Evolutionary conservation across 1,140 invertebrate species (phyloP).

Genomic region (Mycetomoellerius zeteki): DNA sequence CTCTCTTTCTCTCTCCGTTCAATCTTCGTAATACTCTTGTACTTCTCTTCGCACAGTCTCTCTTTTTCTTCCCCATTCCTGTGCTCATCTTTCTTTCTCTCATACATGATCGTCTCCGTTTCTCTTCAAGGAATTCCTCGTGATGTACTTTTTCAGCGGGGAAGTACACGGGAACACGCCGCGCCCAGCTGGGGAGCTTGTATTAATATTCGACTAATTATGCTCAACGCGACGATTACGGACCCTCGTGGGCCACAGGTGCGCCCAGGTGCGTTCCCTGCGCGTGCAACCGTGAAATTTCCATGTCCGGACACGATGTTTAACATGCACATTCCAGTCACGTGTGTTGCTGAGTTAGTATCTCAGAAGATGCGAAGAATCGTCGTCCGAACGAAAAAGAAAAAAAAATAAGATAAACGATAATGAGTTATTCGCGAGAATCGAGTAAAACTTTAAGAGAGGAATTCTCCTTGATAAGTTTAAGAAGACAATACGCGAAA

Average conservation of each 20-base stretch:
- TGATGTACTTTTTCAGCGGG: slow-evolving; percentile 51
- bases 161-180: slow-evolving; percentile 32
- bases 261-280: slow-evolving; percentile 50
- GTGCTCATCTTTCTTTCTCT: neutral
- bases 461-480: neutral
- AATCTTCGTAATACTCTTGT: neutral
- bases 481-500: neutral
- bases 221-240: slow-evolving; percentile 77
- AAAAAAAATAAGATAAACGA: neutral
- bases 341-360: slow-evolving; percentile 16
- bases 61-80: neutral
- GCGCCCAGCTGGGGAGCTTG: slow-evolving; percentile 55
- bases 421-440: neutral
- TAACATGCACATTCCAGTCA: neutral
- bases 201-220: slow-evolving; percentile 79
- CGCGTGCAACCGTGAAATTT: slow-evolving; percentile 44
- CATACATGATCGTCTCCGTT: neutral
- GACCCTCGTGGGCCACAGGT: slow-evolving; percentile 71
- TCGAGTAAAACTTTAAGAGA: neutral
- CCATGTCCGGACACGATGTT: slow-evolving; percentile 12
- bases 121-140: slow-evolving; percentile 32
- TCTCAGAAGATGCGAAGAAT: neutral
- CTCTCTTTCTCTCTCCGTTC: slow-evolving; percentile 17
- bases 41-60: neutral
- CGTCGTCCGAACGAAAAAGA: neutral